Evolutionary conservation across 2,113 vertebrate genomes (phyloP), one percentile per base, ranked within the genome.

Genomic region (Scalopus aquaticus): DNA sequence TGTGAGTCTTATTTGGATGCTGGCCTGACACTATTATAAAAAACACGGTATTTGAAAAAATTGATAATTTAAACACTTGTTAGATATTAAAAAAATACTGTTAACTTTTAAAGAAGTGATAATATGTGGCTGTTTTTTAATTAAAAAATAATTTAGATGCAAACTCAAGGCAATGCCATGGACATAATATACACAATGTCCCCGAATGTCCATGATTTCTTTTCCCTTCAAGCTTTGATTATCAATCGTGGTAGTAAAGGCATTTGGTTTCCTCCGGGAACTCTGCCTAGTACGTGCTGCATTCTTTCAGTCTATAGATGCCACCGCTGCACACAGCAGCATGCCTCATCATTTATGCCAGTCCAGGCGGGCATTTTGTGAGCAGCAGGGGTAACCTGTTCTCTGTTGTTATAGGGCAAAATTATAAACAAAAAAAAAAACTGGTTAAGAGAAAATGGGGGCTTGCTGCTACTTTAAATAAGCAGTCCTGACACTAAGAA

Each of bases 61-160:
- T 1, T 64, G 20, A 88, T 78, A 49, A 49, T 12, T 2, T 42
- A 5, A 89, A 64, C 2, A n/a, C 11, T 19, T 62, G 15, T 13
- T 20, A 79, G 35, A 91, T 9, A 46, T 72, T 72, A 94, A 79
- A 95, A 94, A 79, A 95, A 83, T 37, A 9, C 12, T 62, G 24
- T 72, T 67, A 46, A 67, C 44, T 32, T 74, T 76, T 87, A 39
- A 86, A 74, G 44, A 56, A 22, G 24, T 9, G 9, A 54, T 13
- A 42, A n/a, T 8, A 82, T 26, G 7, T 51, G 49, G 9, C 42
- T 70, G 9, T 26, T 1, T 82, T 56, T 91, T 49, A 42, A 56
- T 28, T 88, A 64, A 28, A 64, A 62, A 37, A 69, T 35, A 32
- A 67, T 35, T 60, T 54, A 78, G 54, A 39, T 35, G 51, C 37